phyloP scores from a whole-genome alignment of 2,888 invertebrate genomes.

The Tachina fera region DNA sequence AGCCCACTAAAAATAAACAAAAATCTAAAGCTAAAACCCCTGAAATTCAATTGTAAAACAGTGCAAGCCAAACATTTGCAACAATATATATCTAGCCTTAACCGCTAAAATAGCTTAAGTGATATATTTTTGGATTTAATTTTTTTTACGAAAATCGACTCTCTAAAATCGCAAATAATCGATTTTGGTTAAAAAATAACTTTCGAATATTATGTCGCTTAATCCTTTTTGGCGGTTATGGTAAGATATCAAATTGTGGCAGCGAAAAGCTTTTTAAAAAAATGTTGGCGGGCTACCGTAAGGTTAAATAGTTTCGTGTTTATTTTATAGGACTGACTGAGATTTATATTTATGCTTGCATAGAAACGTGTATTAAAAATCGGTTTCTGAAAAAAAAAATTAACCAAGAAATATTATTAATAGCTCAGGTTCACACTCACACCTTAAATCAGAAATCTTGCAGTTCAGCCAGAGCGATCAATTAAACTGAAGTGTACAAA shows the following conservation, averaged over 20 bases:
- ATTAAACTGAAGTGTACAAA: not conserved
- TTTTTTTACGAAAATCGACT: too few species aligned
- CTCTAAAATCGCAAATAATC: too few species aligned
- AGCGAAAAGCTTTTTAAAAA: constrained; percentile 35
- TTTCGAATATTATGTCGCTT: too few species aligned
- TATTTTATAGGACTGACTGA: constrained; percentile 22
- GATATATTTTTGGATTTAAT: too few species aligned
- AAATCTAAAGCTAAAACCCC: not conserved
- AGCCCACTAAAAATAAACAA: not conserved
- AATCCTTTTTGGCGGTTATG: too few species aligned
- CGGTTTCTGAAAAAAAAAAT: not conserved
- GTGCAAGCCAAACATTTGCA: constrained; percentile 1
- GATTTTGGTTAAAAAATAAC: too few species aligned
- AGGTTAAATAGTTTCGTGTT: constrained; percentile 59
- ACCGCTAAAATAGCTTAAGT: too few species aligned
- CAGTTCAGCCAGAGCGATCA: constrained; percentile 9
- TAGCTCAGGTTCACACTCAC: constrained; percentile 11
- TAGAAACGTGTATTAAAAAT: constrained; percentile 13
- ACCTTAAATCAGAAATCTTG: constrained; percentile 3
- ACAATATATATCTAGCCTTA: too few species aligned
- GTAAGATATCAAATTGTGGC: constrained; percentile 57
- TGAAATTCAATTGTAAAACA: constrained; percentile 18
- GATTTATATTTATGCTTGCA: constrained; percentile 43
- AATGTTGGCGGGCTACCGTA: constrained; percentile 55
- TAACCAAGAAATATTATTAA: not conserved